Base-by-base conservation (phyloP, 1,140 invertebrate genomes). In the Penaeus japonicus region DNA sequence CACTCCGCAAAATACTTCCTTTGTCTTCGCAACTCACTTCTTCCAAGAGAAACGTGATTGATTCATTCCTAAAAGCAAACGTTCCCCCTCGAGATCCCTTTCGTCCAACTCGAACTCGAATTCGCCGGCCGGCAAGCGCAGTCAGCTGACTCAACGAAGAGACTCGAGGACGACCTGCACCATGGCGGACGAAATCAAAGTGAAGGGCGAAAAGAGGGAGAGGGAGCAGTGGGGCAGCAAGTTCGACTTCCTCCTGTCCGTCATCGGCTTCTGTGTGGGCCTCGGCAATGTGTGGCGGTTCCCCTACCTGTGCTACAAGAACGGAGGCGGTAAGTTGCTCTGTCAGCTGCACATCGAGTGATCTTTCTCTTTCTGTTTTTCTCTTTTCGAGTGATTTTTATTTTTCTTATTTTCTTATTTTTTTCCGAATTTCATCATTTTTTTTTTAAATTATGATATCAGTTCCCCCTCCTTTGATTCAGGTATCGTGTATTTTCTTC, bases 201-300 rank as follows among this genome's bases (percentile, higher is more conserved):
- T 47, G 85, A 86, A 55, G 24, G 70, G 73, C 62, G 59, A 75
- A 4, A 53, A 22, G 53, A 89, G 55, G 59, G 91, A 91, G 81
- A 53, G 94, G 53, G 95, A 95, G 15, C 94, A 94, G 89, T 97
- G 96, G 96, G 94, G 94, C 4, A 94, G 94, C 47, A 95, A 96
- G 57, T 92, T 96, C 89, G 96, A 96, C 92, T 96, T 96, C 92
- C 91, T 96, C 22, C 92, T 96, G 1, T 96, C 95, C 2, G 95
- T 95, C 91, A 93, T 96, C 30, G 95, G 95, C 5, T 96, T 96
- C 91, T 95, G 96, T 10, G 95, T 96, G 32, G 96, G 96, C 12
- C 94, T 96, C 62, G 96, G 96, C 32, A 96, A 96, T 91, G 93
- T 96, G 22, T 96, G 95, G 95, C 93, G 96, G 89, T 96, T 96